Evolutionary conservation across 92 coral and sea anemone species (phyloP), one percentile per base, ranked within the genome.

Genomic region (Metridium senile): DNA sequence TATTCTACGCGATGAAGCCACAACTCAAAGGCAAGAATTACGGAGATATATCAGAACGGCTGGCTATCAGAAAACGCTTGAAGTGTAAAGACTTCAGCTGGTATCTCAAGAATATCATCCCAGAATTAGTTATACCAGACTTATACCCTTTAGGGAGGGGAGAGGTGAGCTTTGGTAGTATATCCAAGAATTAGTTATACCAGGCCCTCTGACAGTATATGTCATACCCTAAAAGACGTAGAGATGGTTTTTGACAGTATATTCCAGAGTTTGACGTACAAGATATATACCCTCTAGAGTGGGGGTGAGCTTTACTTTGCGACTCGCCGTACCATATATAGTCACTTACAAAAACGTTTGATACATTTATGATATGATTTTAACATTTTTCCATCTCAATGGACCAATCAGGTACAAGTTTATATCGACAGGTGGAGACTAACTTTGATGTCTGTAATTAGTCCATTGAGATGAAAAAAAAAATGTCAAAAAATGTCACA

Each of bases 141-240:
- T 68, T 89, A 75, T 87, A 87, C 72, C 99, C 99, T 26, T 79
- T 79, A 21, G 99, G 97, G 18, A 81, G 99, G 75, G 99, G 99
- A 49, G 99, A 92, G 91, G 99, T 92, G 57, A 68, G 84, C 58
- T 39, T 39, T n/a, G n/a, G n/a, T n/a, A n/a, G n/a, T n/a, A n/a
- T n/a, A n/a, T n/a, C n/a, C n/a, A n/a, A n/a, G n/a, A n/a, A n/a
- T n/a, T n/a, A n/a, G n/a, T n/a, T n/a, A n/a, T n/a, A n/a, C n/a
- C n/a, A n/a, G n/a, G n/a, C n/a, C n/a, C n/a, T n/a, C n/a, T n/a
- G n/a, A n/a, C n/a, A n/a, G n/a, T n/a, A n/a, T n/a, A 10, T 11
- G n/a, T 11, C 13, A 23, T 18, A 25, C 23, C 11, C 18, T 16
- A 7, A 45, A 7, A 45, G 7, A 45, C 51, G 51, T 16, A n/a